These are phyloP conservation scores for Euura saliciscinereae DNA, from an alignment of 1,140 invertebrate genomes.

Conservation along the genomic window DNA sequence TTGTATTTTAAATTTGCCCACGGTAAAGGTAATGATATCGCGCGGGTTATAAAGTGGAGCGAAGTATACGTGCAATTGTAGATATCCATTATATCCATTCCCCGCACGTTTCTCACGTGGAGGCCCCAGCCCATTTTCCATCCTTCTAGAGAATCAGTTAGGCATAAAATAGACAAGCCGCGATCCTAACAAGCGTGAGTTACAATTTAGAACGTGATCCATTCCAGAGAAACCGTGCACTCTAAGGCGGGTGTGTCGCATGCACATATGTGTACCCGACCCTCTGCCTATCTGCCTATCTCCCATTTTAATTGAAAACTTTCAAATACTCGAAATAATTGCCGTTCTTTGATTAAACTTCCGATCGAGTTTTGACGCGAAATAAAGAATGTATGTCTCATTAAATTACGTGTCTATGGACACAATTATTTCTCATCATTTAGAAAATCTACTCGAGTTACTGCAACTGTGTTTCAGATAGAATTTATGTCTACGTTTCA, in stretches of 20 bases:
- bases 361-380: neutral
- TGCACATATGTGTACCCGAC: no score
- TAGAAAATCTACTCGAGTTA: constrained; percentile 18
- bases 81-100: no score
- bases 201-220: constrained; percentile 46
- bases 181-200: constrained; percentile 13
- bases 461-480: neutral
- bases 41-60: no score
- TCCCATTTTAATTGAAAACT: constrained; percentile 38
- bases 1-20: neutral
- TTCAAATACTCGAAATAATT: constrained; percentile 33
- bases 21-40: no score
- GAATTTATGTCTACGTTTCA: constrained; percentile 17
- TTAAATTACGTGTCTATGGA: neutral
- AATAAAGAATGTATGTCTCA: neutral
- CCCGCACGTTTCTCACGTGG: no score
- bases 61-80: no score
- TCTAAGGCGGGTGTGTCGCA: no score
- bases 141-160: no score
- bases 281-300: neutral
- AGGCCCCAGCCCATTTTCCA: no score
- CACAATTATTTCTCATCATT: constrained; percentile 27
- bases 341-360: neutral
- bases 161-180: constrained; percentile 20
- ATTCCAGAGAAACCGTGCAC: constrained; percentile 28